Base-by-base conservation (phyloP, 2,888 invertebrate genomes). In the Philereme transversata region DNA sequence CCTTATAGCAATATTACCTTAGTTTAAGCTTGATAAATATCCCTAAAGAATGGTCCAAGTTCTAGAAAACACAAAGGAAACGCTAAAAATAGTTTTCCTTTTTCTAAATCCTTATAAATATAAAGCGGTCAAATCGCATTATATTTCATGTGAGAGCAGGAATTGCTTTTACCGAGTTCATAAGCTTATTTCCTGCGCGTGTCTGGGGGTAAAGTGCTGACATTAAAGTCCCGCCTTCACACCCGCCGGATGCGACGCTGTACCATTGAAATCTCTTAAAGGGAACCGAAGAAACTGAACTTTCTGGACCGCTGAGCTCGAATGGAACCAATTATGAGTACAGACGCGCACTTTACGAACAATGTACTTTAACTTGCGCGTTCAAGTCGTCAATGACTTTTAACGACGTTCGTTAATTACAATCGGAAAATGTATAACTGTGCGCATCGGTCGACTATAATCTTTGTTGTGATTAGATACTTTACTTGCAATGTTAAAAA, bases 121-220 rank as follows among this genome's bases (percentile, higher is more conserved):
- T 86, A 84, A 84, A 89, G 84, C 85, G 87, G 86, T 87, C 88
- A 84, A 84, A 83, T 80, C 79, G 83, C 83, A 81, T 90, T 88
- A 91, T 90, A 91, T 90, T 90, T 90, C 87, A 89, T 88, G 84
- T 86, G 88, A 68, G 87, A 88, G 86, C 72, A 81, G 85, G 80
- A 90, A 90, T 90, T 87, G 90, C 92, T 92, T 91, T 92, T 90
- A 92, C 83, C 85, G 84, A 90, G 89, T 91, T 90, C 85, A 86
- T 88, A 89, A 91, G 92, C 91, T 92, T 91, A 92, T 91, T 92
- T 91, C 91, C 91, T 87, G 88, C 81, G 86, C 84, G 86, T 84
- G 85, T 85, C 81, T 78, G 87, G 83, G 88, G 78, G 87, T 88
- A 89, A 91, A 91, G 91, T 91, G 90, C 85, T 86, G 81, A 90